Evolutionary conservation across 2,113 vertebrate species (phyloP).

Genomic region (Trichomycterus rosablanca): DNA sequence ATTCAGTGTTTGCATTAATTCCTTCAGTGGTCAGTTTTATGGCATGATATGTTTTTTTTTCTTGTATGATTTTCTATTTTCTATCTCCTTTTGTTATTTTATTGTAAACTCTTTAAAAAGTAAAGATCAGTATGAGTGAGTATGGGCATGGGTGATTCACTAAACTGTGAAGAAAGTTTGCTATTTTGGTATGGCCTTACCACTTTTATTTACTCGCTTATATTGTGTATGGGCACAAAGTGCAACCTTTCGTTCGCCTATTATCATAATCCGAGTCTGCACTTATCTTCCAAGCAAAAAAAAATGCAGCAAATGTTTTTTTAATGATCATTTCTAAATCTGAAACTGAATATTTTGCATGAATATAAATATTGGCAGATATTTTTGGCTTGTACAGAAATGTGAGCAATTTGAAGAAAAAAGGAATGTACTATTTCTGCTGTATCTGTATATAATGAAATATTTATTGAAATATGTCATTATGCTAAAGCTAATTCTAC

Average conservation of each 20-base stretch:
- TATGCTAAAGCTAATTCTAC: slow-evolving; percentile 83
- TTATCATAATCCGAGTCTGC: slow-evolving; percentile 62
- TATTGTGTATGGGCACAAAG: slow-evolving; percentile 76
- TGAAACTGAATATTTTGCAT: slow-evolving; percentile 86
- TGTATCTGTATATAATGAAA: slow-evolving; percentile 92
- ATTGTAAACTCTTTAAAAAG: too few relatives aligned
- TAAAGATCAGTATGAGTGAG: slow-evolving; percentile 29
- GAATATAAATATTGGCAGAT: slow-evolving; percentile 82
- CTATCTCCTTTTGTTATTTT: slow-evolving; percentile 7
- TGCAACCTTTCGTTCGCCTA: slow-evolving; percentile 66
- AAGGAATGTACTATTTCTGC: slow-evolving; percentile 97
- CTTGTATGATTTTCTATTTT: slow-evolving; percentile 14
- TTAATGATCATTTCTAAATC: slow-evolving; percentile 71
- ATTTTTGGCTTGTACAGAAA: slow-evolving; percentile 93
- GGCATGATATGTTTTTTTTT: slow-evolving; percentile 34
- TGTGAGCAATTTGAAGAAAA: slow-evolving; percentile 79
- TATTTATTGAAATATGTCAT: slow-evolving; percentile 97
- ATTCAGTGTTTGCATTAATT: slow-evolving; percentile 27
- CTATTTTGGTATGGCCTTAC: slow-evolving; percentile 95
- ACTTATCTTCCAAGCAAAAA: slow-evolving; percentile 54
- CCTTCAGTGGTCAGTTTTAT: slow-evolving; percentile 23
- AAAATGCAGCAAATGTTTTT: slow-evolving; percentile 71
- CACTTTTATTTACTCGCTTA: slow-evolving; percentile 69
- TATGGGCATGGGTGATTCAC: slow-evolving; percentile 29
- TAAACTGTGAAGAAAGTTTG: slow-evolving; percentile 34